Base-by-base conservation (phyloP, 2,888 invertebrate genomes). In the Druceiella hillmani region DNA sequence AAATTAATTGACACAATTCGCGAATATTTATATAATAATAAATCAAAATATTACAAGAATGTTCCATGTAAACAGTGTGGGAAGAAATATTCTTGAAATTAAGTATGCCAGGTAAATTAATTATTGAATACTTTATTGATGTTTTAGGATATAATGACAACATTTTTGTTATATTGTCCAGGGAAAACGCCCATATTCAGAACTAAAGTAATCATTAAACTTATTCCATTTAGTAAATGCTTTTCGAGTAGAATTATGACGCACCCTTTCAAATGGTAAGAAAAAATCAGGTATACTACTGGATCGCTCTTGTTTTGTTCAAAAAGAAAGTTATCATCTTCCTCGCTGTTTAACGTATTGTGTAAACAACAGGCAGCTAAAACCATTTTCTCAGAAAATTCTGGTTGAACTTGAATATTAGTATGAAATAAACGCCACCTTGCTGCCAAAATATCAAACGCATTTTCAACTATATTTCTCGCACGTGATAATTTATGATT, bases 231-330 rank as follows among this genome's bases (percentile, higher is more conserved):
- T 9, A 20, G n/a, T 9, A 20, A 20, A 20, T 20, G 22, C 22
- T 9, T 20, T 20, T 20, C 22, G 22, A n/a, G 22, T 20, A 20
- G 22, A 20, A 20, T 20, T 20, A 7, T 20, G 22, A 20, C 22
- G 22, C 6, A n/a, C n/a, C 6, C 22, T 9, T 20, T 20, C 22
- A 6, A 20, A 20, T 20, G 22, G n/a, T 20, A 20, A n/a, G n/a
- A 7, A 20, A 20, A 20, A n/a, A 7, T 20, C 22, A 7, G 22
- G 22, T 20, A 20, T 20, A 20, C 6, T 9, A 20, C n/a, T 20
- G n/a, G 22, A n/a, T 20, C 22, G 22, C 22, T 20, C 22, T 20
- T 20, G 22, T 9, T n/a, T n/a, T n/a, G n/a, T n/a, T n/a, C n/a
- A n/a, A n/a, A 20, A 7, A 20, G 6, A 20, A 20, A 20, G n/a